Base-by-base conservation (phyloP, 2,888 invertebrate genomes). In the Nasonovia ribisnigri region DNA sequence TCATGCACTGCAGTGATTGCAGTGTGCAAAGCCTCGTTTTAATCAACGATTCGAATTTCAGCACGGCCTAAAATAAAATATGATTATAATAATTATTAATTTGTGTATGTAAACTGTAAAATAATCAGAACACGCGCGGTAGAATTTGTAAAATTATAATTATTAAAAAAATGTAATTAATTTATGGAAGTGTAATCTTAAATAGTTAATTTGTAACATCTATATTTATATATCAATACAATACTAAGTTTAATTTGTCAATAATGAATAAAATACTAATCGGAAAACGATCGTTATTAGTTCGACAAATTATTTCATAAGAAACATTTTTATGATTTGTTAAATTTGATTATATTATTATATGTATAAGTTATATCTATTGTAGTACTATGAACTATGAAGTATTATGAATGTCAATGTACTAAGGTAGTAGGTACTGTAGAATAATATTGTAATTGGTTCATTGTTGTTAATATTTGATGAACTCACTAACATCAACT, bases 311-410 rank as follows among this genome's bases (percentile, higher is more conserved):
- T 67, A 67, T 67, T 67, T 67, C n/a, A n/a, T 13, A 46, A n/a
- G 20, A 13, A 29, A 67, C n/a, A 67, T 67, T 67, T 67, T 67
- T 67, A 67, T n/a, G 67, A 67, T 67, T 16, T n/a, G n/a, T n/a
- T n/a, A 67, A 29, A 67, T 67, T 67, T 67, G 60, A 67, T n/a
- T 67, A 67, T 67, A n/a, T n/a, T n/a, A n/a, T n/a, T n/a, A n/a
- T n/a, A n/a, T 36, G 16, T 16, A 67, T 67, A 16, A 67, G 67
- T n/a, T 51, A 51, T 3, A 51, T 3, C 51, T 51, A 51, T n/a
- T 51, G 51, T 16, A 51, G 46, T 46, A 67, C 60, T 67, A n/a
- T 16, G 13, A 5, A 67, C 11, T 51, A 51, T 51, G 51, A 16
- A 51, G n/a, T n/a, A n/a, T n/a, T n/a, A n/a, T 51, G 11, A 16